Conservation (phyloP, 2,797 vertebrate genomes). For the Leptodactylus fallax region DNA sequence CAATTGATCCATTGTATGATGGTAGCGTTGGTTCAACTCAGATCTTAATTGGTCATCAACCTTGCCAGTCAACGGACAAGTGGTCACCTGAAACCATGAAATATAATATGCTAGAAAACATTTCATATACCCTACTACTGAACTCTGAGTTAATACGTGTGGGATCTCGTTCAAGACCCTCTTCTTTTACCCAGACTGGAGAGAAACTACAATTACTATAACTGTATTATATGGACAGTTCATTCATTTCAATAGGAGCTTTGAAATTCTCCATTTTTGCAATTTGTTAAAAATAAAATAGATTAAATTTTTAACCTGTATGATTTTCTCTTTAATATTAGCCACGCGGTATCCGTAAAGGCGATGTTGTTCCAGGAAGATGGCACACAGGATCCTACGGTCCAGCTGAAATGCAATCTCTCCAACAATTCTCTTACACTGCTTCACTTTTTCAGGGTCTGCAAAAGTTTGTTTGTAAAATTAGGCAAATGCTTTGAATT, state of each 20-base stretch:
- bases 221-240: too few species aligned
- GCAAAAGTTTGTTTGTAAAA: not conserved
- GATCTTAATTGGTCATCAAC: conserved; percentile 69
- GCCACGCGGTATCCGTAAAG: not conserved
- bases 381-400: not conserved
- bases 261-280: not conserved
- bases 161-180: too few species aligned
- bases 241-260: not conserved
- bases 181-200: too few species aligned
- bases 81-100: conserved; percentile 57
- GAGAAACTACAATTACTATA: too few species aligned
- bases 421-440: not conserved
- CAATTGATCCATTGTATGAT: conserved; percentile 67
- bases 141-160: too few species aligned
- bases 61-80: conserved; percentile 69
- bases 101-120: not conserved
- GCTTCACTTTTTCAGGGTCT: not conserved
- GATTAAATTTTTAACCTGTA: not conserved
- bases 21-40: conserved; percentile 67
- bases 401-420: not conserved
- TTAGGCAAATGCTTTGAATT: too few species aligned
- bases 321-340: not conserved
- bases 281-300: not conserved
- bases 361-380: not conserved
- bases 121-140: not conserved